phyloP scores from a whole-genome alignment of 2,113 vertebrate species.

The Cryptotis parvus region DNA sequence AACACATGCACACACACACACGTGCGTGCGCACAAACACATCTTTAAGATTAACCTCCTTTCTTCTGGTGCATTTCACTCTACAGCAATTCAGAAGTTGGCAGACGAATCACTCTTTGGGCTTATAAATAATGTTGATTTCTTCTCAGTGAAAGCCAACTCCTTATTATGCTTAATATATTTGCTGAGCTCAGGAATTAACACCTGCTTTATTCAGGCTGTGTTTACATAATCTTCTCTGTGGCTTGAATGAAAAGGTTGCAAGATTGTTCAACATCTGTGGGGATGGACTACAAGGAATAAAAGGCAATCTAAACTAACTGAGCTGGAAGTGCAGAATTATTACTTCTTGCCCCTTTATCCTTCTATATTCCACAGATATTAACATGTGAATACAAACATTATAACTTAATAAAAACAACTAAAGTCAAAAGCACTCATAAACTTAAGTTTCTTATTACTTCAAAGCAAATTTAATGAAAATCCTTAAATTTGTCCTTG shows the following conservation, averaged over 20 bases:
- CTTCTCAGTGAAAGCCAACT: constrained; percentile 33
- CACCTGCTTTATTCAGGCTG: constrained; percentile 47
- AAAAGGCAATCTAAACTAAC: constrained; percentile 2
- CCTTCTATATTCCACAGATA: constrained; percentile 13
- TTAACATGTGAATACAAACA: background rate
- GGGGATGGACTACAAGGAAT: background rate
- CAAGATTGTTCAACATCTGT: background rate
- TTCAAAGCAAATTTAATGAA: constrained; percentile 44
- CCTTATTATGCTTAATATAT: constrained; percentile 31
- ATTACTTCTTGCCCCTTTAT: background rate
- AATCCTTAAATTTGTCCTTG: constrained; percentile 41
- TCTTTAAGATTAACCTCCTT: constrained; percentile 26
- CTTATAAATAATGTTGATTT: constrained; percentile 57
- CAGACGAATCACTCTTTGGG: constrained; percentile 2
- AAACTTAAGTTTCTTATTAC: constrained; percentile 41
- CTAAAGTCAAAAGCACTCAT: constrained; percentile 38
- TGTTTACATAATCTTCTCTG: constrained; percentile 31
- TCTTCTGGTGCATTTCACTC: constrained; percentile 24
- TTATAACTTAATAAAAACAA: constrained; percentile 37
- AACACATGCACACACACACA: too few species aligned
- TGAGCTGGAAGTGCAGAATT: background rate
- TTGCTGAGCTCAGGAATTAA: constrained; percentile 58
- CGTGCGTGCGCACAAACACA: background rate
- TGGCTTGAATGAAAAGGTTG: constrained; percentile 64
- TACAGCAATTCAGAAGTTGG: constrained; percentile 34